Percentiles rank a stretch among this genome's conserved stretches.
Conservation (phyloP, 2,888 invertebrate species). For the Petrolisthes manimaculis region DNA sequence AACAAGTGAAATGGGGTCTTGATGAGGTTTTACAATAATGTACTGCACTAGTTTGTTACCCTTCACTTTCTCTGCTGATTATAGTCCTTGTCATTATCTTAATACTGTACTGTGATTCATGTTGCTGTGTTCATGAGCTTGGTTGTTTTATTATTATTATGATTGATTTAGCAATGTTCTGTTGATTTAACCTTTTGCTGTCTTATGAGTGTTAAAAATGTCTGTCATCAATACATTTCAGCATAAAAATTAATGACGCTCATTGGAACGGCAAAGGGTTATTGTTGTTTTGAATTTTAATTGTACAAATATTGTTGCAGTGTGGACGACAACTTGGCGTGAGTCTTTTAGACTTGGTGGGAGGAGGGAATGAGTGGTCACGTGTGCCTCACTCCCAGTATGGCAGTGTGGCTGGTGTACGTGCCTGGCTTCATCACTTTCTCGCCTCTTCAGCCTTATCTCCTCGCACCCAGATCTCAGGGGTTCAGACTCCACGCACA, state of each 20-base stretch:
- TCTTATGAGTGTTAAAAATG: not conserved
- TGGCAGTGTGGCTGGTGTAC: constrained; percentile 50
- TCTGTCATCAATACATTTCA: not conserved
- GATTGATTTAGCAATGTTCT: too few species aligned
- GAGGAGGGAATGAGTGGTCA: constrained; percentile 43
- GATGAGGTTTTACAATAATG: too few species aligned
- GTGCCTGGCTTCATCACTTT: constrained; percentile 61
- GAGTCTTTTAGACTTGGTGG: constrained; percentile 53
- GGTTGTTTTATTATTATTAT: not conserved
- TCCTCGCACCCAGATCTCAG: constrained; percentile 44
- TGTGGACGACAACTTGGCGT: constrained; percentile 62
- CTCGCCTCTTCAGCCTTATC: constrained; percentile 57
- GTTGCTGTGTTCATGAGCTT: too few species aligned
- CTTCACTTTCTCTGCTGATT: too few species aligned
- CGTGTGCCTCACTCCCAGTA: constrained; percentile 60
- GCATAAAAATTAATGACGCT: too few species aligned
- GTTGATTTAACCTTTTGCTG: not conserved
- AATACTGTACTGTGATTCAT: too few species aligned
- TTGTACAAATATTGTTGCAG: constrained; percentile 35
- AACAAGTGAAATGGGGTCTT: too few species aligned
- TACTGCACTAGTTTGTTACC: too few species aligned
- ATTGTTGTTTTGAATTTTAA: not conserved
- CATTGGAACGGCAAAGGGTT: not conserved
- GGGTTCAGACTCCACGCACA: constrained; percentile 43
- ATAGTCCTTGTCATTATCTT: too few species aligned